These are phyloP conservation scores for Synanthedon tipuliformis DNA, from an alignment of 2,888 invertebrate genomes.

Conservation along the genomic window DNA sequence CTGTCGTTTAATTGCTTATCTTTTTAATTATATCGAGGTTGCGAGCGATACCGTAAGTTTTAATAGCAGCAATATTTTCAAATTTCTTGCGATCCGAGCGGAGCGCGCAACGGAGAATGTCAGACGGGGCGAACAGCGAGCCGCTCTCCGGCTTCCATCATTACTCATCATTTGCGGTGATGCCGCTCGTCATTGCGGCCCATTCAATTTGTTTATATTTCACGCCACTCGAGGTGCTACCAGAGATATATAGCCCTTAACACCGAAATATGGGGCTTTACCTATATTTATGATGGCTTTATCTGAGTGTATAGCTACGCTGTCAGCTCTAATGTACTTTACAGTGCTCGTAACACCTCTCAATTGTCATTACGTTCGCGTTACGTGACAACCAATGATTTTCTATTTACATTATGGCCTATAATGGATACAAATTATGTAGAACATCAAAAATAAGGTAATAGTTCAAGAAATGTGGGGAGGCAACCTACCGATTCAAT, in stretches of 20 bases:
- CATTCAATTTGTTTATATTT: constrained; percentile 70
- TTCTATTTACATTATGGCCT: constrained; percentile 4
- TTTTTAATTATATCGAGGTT: too few relatives aligned
- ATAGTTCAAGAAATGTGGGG: too few relatives aligned
- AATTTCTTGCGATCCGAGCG: neutral
- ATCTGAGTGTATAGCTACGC: constrained; percentile 27
- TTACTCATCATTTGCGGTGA: constrained; percentile 63
- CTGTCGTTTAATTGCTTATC: too few relatives aligned
- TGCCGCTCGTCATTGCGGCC: constrained; percentile 51
- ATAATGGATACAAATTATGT: neutral
- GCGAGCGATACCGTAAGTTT: neutral
- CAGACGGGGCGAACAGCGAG: neutral
- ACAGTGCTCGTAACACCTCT: constrained; percentile 26
- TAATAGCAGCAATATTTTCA: neutral
- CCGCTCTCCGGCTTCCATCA: constrained; percentile 14
- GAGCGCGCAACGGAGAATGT: neutral
- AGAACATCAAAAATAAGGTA: too few relatives aligned
- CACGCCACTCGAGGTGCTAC: constrained; percentile 59
- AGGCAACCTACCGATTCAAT: too few relatives aligned
- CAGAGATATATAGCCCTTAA: constrained; percentile 50
- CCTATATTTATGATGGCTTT: constrained; percentile 59
- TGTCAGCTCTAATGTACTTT: constrained; percentile 45
- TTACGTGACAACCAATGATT: constrained; percentile 11
- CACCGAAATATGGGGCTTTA: constrained; percentile 59
- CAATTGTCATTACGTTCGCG: constrained; percentile 25